These are phyloP conservation scores for Pachypsylla venusta DNA, from an alignment of 1,140 invertebrate species.

Conservation along the genomic window DNA sequence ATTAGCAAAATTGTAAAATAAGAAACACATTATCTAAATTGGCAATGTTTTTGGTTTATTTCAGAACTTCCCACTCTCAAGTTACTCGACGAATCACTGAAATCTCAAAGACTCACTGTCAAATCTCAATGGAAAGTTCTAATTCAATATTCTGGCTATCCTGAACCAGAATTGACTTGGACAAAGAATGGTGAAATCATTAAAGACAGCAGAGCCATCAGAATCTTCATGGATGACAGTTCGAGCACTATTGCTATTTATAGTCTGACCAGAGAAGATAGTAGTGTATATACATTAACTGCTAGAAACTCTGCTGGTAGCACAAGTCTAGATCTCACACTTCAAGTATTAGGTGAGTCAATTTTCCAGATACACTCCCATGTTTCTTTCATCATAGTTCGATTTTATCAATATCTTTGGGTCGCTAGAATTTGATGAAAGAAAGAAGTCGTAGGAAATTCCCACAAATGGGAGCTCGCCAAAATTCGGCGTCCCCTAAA, in stretches of 20 bases:
- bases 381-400: too few species aligned
- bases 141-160: conserved; percentile 46
- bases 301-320: conserved; percentile 53
- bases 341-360: conserved; percentile 60
- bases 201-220: conserved; percentile 34
- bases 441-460: too few species aligned
- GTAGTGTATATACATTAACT: conserved; percentile 46
- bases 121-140: conserved; percentile 42
- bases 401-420: too few species aligned
- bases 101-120: conserved; percentile 43
- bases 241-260: conserved; percentile 44
- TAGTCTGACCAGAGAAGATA: conserved; percentile 41
- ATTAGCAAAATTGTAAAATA: too few species aligned
- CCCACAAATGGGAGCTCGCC: too few species aligned
- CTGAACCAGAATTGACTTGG: conserved; percentile 48
- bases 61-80: conserved; percentile 44
- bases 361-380: too few species aligned
- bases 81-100: conserved; percentile 38
- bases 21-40: too few species aligned
- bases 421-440: too few species aligned
- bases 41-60: too few species aligned
- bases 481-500: too few species aligned
- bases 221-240: conserved; percentile 40
- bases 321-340: conserved; percentile 47
- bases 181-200: conserved; percentile 41